Percentiles rank a stretch among this genome's conserved stretches.
phyloP scores from a whole-genome alignment of 2,888 invertebrate genomes.

The Urechis unicinctus region DNA sequence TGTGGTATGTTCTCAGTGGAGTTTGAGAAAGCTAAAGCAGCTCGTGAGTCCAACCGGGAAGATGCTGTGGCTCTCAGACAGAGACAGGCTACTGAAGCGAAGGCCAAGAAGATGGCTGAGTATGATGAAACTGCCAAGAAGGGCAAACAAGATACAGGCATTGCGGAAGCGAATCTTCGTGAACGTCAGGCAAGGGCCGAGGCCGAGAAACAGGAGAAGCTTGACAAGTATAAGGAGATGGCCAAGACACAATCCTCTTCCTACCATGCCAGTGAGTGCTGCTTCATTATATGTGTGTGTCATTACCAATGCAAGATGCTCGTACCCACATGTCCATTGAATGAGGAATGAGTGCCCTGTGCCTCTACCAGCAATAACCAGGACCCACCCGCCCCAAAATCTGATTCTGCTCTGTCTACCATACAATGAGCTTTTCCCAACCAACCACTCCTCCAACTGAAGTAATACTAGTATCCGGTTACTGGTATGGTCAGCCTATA shows the following conservation, averaged over 20 bases:
- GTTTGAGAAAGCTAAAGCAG: neutral
- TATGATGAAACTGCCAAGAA: conserved; percentile 35
- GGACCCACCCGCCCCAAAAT: no score
- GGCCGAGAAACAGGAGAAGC: conserved; percentile 24
- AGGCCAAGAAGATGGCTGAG: conserved; percentile 41
- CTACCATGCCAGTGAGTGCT: conserved; percentile 11
- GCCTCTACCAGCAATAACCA: no score
- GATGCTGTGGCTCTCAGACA: conserved; percentile 22
- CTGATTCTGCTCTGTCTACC: no score
- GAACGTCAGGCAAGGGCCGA: conserved; percentile 15
- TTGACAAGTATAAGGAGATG: conserved; percentile 29
- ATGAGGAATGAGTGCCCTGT: no score
- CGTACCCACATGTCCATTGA: no score
- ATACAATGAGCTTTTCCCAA: no score
- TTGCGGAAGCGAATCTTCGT: conserved; percentile 10
- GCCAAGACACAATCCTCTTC: conserved; percentile 21
- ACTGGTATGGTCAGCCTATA: no score
- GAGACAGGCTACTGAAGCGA: conserved; percentile 43
- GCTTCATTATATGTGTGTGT: no score
- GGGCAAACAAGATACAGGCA: conserved; percentile 1
- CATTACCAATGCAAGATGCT: no score
- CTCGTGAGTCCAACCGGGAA: conserved; percentile 5
- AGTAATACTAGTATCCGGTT: no score
- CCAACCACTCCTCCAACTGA: no score
- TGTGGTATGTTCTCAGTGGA: neutral